Percentiles rank a stretch among this genome's conserved stretches.
Evolutionary conservation across 2,888 invertebrate genomes (phyloP).

Genomic region (Orthonevra nobilis): DNA sequence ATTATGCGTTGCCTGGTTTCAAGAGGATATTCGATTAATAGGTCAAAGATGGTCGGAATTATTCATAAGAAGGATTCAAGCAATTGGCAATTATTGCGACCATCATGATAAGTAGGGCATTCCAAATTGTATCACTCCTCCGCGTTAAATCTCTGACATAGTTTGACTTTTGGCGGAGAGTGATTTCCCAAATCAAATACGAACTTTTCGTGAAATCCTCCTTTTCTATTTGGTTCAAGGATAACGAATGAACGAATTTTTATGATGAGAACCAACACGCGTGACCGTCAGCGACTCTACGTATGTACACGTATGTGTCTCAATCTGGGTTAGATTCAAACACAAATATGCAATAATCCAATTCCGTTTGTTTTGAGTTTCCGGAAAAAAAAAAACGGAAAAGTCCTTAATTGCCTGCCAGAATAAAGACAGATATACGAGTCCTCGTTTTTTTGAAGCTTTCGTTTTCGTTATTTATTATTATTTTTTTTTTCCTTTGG

Average conservation of each 20-base stretch:
- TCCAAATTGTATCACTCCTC: too few species aligned
- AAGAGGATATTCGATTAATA: neutral
- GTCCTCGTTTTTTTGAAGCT: neutral
- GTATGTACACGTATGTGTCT: neutral
- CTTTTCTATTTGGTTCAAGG: conserved; percentile 4
- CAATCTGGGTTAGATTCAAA: conserved; percentile 8
- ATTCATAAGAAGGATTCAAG: too few species aligned
- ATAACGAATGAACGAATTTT: conserved; percentile 2
- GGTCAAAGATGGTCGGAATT: neutral
- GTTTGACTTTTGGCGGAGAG: too few species aligned
- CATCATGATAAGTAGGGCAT: neutral
- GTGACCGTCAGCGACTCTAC: neutral
- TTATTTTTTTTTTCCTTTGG: too few species aligned
- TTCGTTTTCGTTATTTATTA: too few species aligned
- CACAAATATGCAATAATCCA: conserved; percentile 13
- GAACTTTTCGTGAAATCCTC: neutral
- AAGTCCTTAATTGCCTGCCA: conserved; percentile 4
- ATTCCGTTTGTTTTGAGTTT: conserved; percentile 21
- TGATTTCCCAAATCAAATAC: too few species aligned
- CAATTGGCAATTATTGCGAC: conserved; percentile 4
- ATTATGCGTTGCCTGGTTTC: conserved; percentile 22
- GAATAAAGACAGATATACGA: neutral
- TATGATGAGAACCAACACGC: conserved; percentile 2
- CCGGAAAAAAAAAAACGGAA: too few species aligned
- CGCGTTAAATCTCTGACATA: too few species aligned